These are phyloP conservation scores for Palythoa heliodiscus DNA, from an alignment of 92 coral and sea anemone genomes.

Conservation along the genomic window DNA sequence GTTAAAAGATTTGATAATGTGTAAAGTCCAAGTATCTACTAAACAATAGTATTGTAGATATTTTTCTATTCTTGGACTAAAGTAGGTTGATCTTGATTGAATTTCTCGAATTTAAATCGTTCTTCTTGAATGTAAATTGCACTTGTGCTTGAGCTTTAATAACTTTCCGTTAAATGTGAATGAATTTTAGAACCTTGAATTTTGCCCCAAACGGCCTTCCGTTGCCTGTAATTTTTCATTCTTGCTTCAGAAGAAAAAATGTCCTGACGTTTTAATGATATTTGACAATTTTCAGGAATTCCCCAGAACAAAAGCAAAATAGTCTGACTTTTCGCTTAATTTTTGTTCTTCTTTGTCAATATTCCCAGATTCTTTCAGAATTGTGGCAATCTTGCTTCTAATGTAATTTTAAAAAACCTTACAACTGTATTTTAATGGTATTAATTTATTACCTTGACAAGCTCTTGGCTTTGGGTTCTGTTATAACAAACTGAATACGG, in stretches of 20 bases:
- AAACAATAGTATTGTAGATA: conserved; percentile 9
- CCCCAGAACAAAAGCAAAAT: no score
- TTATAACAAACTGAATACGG: conserved; percentile 26
- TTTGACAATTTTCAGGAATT: no score
- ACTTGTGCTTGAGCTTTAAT: conserved; percentile 2
- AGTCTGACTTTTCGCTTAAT: no score
- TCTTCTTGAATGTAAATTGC: neutral
- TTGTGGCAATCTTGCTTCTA: no score
- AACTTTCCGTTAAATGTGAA: conserved; percentile 13
- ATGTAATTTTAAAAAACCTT: no score
- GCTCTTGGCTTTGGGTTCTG: conserved; percentile 10
- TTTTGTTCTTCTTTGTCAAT: no score
- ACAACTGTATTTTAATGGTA: no score
- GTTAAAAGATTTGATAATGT: neutral
- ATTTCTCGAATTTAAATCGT: neutral
- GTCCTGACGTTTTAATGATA: no score
- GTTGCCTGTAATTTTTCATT: no score
- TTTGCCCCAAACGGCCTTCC: conserved; percentile 1
- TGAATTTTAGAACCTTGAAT: conserved; percentile 10
- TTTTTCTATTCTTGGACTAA: neutral
- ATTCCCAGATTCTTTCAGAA: no score
- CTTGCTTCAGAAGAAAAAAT: no score
- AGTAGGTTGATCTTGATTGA: neutral
- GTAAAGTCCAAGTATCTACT: neutral
- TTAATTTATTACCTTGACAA: conserved; percentile 1